Evolutionary conservation across 2,113 vertebrate genomes (phyloP).

Genomic region (Amphilophus citrinellus): DNA sequence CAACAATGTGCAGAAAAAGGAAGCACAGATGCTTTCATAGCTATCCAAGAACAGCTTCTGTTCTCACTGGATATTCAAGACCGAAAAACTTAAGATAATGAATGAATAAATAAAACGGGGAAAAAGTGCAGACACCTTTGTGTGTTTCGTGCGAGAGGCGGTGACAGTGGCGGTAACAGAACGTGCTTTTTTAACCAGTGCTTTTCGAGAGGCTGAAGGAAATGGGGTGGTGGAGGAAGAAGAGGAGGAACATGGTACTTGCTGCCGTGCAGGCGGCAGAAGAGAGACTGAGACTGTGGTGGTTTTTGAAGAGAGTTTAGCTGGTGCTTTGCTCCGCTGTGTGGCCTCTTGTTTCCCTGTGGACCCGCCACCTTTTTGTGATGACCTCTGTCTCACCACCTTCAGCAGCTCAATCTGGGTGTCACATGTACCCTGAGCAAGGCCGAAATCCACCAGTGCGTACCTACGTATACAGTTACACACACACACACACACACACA

Average conservation of each 20-base stretch:
- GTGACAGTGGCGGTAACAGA: conserved; percentile 56
- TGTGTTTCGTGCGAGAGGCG: conserved; percentile 82
- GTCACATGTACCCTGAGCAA: conserved; percentile 94
- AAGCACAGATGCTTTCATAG: background rate
- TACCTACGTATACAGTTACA: conserved; percentile 79
- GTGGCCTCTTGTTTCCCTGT: conserved; percentile 75
- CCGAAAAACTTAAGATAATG: background rate
- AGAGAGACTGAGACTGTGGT: conserved; percentile 62
- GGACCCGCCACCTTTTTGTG: conserved; percentile 84
- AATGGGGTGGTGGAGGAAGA: conserved; percentile 62
- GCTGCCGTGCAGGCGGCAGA: conserved; percentile 37
- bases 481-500: background rate
- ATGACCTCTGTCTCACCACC: conserved; percentile 85
- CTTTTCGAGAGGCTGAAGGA: conserved; percentile 80
- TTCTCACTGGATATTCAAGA: background rate
- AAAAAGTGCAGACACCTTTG: conserved; percentile 80
- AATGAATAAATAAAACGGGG: background rate
- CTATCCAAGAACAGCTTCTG: background rate
- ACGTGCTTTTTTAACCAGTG: conserved; percentile 82
- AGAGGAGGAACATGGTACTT: conserved; percentile 63
- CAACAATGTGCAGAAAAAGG: background rate
- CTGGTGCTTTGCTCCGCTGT: conserved; percentile 74
- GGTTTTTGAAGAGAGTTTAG: conserved; percentile 30
- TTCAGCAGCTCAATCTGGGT: conserved; percentile 94
- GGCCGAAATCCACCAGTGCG: conserved; percentile 96